These are phyloP conservation scores for Hypomecis atomaria DNA, from an alignment of 2,888 invertebrate species.

Conservation along the genomic window DNA sequence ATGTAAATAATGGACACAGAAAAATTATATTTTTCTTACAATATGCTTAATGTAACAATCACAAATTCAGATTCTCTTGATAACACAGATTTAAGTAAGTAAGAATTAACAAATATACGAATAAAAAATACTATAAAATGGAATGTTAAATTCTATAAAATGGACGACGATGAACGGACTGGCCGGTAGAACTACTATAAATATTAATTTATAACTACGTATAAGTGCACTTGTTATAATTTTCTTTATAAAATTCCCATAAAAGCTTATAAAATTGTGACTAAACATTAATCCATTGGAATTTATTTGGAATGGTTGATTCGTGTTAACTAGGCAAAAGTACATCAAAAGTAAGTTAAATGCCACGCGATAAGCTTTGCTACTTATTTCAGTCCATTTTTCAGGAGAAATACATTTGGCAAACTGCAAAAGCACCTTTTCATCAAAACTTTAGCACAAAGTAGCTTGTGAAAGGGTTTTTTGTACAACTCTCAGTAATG, in stretches of 20 bases:
- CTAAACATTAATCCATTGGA: background rate
- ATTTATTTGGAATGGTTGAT: slow-evolving; percentile 9
- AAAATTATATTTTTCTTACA: background rate
- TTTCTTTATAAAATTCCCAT: background rate
- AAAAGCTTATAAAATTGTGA: slow-evolving; percentile 19
- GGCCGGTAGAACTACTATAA: too few relatives aligned
- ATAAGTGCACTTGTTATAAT: slow-evolving; percentile 26
- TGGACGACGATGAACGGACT: background rate
- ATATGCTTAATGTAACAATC: slow-evolving; percentile 15
- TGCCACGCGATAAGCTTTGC: background rate
- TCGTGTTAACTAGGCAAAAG: background rate
- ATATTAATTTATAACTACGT: background rate
- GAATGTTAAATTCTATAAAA: slow-evolving; percentile 17
- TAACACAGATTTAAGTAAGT: slow-evolving; percentile 1
- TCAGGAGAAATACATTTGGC: background rate
- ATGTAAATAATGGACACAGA: background rate
- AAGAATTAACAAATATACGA: background rate
- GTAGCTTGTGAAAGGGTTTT: background rate
- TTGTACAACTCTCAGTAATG: background rate
- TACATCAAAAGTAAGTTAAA: background rate
- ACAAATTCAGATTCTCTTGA: slow-evolving; percentile 22
- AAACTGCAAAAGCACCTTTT: slow-evolving; percentile 1
- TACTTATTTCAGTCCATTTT: background rate
- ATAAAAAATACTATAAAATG: slow-evolving; percentile 3
- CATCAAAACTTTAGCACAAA: slow-evolving; percentile 5